These are phyloP conservation scores for Geococcyx californianus DNA, from an alignment of 2,113 vertebrate species.

Conservation along the genomic window DNA sequence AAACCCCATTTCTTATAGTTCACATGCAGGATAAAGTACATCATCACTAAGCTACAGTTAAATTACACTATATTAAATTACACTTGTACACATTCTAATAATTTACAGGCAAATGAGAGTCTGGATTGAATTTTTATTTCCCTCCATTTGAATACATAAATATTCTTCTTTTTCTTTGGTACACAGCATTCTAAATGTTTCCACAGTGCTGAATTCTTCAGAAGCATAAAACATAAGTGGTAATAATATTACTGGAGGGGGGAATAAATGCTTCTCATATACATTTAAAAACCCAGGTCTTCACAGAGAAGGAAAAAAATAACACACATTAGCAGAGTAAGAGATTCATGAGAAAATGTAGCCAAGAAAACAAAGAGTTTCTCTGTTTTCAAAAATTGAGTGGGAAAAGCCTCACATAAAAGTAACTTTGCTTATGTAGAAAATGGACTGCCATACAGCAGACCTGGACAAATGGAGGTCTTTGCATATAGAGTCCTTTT, in stretches of 20 bases:
- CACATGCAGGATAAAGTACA: not conserved
- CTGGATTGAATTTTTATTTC: conserved; percentile 4
- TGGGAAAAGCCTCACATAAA: not conserved
- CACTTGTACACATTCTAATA: conserved; percentile 48
- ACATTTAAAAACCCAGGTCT: not conserved
- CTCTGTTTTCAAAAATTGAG: not conserved
- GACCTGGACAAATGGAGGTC: too few species aligned
- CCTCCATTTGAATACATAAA: not conserved
- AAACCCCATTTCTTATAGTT: not conserved
- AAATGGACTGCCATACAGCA: not conserved
- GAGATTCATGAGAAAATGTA: not conserved
- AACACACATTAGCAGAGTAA: not conserved
- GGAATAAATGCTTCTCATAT: not conserved
- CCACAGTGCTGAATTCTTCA: not conserved
- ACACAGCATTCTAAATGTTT: not conserved
- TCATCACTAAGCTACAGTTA: conserved; percentile 32
- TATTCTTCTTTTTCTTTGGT: not conserved
- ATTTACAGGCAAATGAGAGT: conserved; percentile 32
- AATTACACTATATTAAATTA: conserved; percentile 61
- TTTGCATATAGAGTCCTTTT: not conserved
- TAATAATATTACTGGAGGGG: not conserved
- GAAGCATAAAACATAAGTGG: not conserved
- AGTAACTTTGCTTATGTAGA: not conserved
- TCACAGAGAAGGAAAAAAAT: not conserved
- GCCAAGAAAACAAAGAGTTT: not conserved